Conservation (phyloP, 2,113 vertebrate species). For the Varanus salvator region DNA sequence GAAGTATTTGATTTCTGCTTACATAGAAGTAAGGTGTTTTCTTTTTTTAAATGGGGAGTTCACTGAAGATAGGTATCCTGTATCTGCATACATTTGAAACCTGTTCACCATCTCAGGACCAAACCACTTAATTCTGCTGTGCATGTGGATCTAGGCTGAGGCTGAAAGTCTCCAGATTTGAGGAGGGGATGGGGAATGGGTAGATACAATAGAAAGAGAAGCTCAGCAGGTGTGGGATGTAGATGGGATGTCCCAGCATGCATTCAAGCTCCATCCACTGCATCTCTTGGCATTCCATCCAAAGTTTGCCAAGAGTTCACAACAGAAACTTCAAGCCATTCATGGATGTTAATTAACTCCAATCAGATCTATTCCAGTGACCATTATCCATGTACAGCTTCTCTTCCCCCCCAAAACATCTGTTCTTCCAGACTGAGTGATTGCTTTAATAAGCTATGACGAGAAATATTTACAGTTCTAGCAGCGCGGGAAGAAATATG, state of each 20-base stretch:
- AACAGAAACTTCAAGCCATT: not conserved
- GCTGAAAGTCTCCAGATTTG: not conserved
- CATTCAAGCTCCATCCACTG: not conserved
- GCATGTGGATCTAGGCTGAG: not conserved
- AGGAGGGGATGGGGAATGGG: no score
- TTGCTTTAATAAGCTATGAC: constrained; percentile 50
- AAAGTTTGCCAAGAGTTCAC: not conserved
- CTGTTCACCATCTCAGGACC: not conserved
- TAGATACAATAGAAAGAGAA: not conserved
- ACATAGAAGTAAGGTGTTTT: not conserved
- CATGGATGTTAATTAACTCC: constrained; percentile 36
- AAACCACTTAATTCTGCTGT: not conserved
- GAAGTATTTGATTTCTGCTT: not conserved
- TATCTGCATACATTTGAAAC: not conserved
- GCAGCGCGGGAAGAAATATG: constrained; percentile 34
- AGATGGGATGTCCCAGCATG: not conserved
- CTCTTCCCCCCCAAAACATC: constrained; percentile 36
- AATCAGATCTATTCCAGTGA: constrained; percentile 24
- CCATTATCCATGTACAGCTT: constrained; percentile 13
- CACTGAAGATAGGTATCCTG: not conserved
- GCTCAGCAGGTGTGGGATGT: not conserved
- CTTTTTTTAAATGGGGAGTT: not conserved
- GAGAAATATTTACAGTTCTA: constrained; percentile 44
- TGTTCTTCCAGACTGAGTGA: constrained; percentile 47
- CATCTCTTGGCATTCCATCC: not conserved